Evolutionary conservation across 2,113 vertebrate genomes (phyloP).

Genomic region (Neodon shergylaensis): DNA sequence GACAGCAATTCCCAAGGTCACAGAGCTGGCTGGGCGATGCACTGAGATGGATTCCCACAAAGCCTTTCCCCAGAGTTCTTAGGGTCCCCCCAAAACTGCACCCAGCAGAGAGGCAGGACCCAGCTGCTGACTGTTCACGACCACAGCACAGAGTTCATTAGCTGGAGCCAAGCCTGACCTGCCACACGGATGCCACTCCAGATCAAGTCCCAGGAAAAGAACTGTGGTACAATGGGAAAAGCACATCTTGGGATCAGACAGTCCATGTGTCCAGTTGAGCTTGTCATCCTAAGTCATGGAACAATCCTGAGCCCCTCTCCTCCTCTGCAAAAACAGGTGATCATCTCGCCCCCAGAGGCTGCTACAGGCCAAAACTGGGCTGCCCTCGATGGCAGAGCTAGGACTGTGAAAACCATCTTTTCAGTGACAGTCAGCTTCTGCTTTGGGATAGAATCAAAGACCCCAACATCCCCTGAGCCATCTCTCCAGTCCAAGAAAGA

Average conservation of each 20-base stretch:
- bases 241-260: not conserved
- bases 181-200: not conserved
- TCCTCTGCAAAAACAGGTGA: not conserved
- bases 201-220: not conserved
- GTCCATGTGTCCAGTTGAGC: not conserved
- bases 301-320: constrained; percentile 2
- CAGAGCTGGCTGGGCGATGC: not conserved
- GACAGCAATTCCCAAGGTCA: constrained; percentile 19
- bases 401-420: not conserved
- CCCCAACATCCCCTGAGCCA: not conserved
- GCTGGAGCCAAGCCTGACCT: not conserved
- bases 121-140: not conserved
- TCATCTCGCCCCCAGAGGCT: not conserved
- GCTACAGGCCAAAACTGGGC: not conserved
- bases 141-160: not conserved
- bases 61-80: not conserved
- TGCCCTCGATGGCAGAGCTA: not conserved
- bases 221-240: not conserved
- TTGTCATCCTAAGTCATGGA: not conserved
- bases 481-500: not conserved
- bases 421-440: not conserved
- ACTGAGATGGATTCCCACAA: not conserved
- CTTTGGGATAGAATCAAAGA: constrained; percentile 41
- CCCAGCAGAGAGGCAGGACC: not conserved
- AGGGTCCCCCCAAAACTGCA: not conserved